A percentile compares a stretch with the other conserved stretches of the same genome.
phyloP scores from a whole-genome alignment of 1,140 invertebrate genomes.

The Halotydeus destructor region DNA sequence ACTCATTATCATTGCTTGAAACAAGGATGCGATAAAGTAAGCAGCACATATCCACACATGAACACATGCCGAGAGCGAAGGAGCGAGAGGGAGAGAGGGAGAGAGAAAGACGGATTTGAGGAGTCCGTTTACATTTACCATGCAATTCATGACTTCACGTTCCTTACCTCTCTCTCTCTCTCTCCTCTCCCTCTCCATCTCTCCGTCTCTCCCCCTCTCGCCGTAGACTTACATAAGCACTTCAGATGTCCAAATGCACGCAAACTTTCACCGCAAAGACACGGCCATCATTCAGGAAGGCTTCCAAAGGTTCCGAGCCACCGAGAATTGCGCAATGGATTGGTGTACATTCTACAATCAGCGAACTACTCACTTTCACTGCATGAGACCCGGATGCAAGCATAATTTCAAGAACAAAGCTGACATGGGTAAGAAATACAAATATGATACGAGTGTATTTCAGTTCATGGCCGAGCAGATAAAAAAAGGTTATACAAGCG shows the following conservation, averaged over 20 bases:
- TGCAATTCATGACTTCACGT: neutral
- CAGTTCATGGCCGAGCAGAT: too few species aligned
- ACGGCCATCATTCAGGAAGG: slow-evolving; percentile 92
- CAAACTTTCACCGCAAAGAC: slow-evolving; percentile 93
- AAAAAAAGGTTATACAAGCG: too few species aligned
- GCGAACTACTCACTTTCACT: slow-evolving; percentile 92
- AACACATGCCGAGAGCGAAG: neutral
- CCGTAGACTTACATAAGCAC: slow-evolving; percentile 79
- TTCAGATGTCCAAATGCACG: slow-evolving; percentile 97
- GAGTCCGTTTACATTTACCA: neutral
- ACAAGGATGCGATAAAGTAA: slow-evolving; percentile 14
- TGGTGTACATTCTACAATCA: slow-evolving; percentile 84
- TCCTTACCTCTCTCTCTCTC: slow-evolving; percentile 2
- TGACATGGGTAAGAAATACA: slow-evolving; percentile 69
- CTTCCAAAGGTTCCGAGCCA: slow-evolving; percentile 71
- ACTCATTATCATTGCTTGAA: slow-evolving; percentile 97
- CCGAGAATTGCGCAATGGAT: slow-evolving; percentile 65
- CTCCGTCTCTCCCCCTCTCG: neutral
- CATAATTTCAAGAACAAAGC: slow-evolving; percentile 98
- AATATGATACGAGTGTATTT: slow-evolving; percentile 4
- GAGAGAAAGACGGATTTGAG: neutral
- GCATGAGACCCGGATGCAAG: slow-evolving; percentile 61
- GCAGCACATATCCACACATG: neutral
- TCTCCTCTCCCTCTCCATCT: neutral
- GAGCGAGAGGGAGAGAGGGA: too few species aligned